Conservation (phyloP, 2,113 vertebrate species). For the Cygnus atratus region DNA sequence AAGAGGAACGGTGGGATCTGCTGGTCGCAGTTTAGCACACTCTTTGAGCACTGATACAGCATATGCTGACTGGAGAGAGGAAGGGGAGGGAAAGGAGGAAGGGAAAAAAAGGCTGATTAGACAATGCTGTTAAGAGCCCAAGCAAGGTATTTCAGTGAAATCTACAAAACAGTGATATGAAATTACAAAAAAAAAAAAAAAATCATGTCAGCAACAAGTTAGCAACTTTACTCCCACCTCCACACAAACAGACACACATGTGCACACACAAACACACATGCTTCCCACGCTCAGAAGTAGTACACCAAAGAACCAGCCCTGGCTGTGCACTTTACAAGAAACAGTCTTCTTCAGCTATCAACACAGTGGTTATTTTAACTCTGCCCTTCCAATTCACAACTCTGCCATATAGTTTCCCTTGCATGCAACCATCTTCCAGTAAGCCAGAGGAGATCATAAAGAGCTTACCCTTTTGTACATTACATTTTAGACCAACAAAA, state of each 20-base stretch:
- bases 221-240: background rate
- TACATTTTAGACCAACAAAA: background rate
- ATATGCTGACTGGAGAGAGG: constrained; percentile 81
- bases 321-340: background rate
- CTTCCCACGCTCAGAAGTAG: background rate
- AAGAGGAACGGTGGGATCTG: constrained; percentile 88
- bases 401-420: background rate
- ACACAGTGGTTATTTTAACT: background rate
- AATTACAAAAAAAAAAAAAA: background rate
- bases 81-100: background rate
- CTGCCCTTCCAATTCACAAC: background rate
- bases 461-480: background rate
- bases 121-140: background rate
- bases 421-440: background rate
- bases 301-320: background rate
- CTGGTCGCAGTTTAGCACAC: constrained; percentile 88
- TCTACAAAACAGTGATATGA: background rate
- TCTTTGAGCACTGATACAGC: constrained; percentile 93
- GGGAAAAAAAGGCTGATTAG: constrained; percentile 30
- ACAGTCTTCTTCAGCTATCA: background rate
- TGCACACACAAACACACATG: background rate
- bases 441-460: background rate
- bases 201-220: background rate
- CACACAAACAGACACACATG: background rate
- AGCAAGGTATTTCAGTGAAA: background rate